Conservation (phyloP, 1,140 invertebrate genomes). For the Chelonus insularis region DNA sequence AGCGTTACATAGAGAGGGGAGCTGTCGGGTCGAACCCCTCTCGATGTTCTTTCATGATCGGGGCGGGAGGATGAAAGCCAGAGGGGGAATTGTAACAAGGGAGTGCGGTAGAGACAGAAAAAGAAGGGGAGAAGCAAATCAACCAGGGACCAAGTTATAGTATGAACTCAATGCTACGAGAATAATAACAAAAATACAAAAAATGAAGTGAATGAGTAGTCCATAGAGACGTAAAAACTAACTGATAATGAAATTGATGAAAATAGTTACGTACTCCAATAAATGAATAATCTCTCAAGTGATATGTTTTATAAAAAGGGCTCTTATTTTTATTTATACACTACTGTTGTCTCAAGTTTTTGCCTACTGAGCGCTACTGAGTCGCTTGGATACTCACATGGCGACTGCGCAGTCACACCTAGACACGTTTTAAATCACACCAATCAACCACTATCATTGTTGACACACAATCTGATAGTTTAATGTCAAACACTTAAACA, state of each 20-base stretch:
- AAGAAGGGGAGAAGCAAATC: slow-evolving; percentile 17
- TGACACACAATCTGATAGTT: background rate
- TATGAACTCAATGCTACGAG: slow-evolving; percentile 32
- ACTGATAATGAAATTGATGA: no score
- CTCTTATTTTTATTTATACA: background rate
- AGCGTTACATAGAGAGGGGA: slow-evolving; percentile 39
- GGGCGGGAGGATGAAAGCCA: slow-evolving; percentile 11
- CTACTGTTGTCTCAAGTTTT: background rate
- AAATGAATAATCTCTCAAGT: no score
- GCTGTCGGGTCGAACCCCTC: background rate
- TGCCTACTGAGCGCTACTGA: background rate
- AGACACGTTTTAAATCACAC: slow-evolving; percentile 46
- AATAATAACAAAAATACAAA: slow-evolving; percentile 39
- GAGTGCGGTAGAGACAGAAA: slow-evolving; percentile 1
- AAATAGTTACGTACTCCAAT: no score
- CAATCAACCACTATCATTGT: slow-evolving; percentile 4
- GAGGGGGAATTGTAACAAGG: slow-evolving; percentile 6
- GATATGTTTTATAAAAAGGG: no score
- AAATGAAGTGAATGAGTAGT: no score
- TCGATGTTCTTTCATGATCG: background rate
- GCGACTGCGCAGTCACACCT: slow-evolving; percentile 59
- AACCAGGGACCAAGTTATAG: slow-evolving; percentile 20
- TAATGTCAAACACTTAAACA: background rate
- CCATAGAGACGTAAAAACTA: no score
- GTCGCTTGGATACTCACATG: slow-evolving; percentile 50